Base-by-base conservation (phyloP, 2,113 vertebrate genomes). In the Cavia aperea region DNA sequence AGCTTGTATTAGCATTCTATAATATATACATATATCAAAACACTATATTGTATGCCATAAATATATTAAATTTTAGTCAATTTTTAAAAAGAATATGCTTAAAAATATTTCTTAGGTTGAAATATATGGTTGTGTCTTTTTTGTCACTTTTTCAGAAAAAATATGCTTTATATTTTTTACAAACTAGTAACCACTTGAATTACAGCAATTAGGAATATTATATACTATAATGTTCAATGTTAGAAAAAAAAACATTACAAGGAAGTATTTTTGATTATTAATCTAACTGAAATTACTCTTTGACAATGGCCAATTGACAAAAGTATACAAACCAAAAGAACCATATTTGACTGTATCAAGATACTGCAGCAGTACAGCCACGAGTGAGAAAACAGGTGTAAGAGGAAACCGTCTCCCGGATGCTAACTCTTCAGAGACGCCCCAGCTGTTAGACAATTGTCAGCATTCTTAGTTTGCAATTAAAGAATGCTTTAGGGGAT, bases 141-240 rank as follows among this genome's bases (percentile, higher is more conserved):
- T 39, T 31, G 56, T 79, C 62, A 78, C 46, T 72, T 82, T 89
- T 86, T 65, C 10, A 29, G 33, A 77, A 88, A 92, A 92, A 36
- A 75, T 81, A 18, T 63, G 31, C 24, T 62, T 4, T 54, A 19
- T 46, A 24, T 86, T 85, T 90, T 79, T 94, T 31, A 88, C 51
- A 85, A 81, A 46, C 24, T 43, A 89, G n/a, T 79, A 49, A n/a
- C 63, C 83, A 70, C 49, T 93, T 94, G 43, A 70, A 91, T 84
- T 13, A 12, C 54, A 60, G 18, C 86, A 62, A 89, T 56, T 73
- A 83, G 73, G 73, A 94, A n/a, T 23, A 85, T 24, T 60, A 56
- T 70, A 70, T 51, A 1, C 9, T 31, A 87, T 54, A 60, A 65
- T 77, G 72, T 54, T 60, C 16, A 21, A 26, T 26, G 26, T 36